Percentiles rank a stretch among this genome's conserved stretches.
These are phyloP conservation scores for Rhea americana DNA, from an alignment of 2,113 vertebrate genomes.

Conservation along the genomic window DNA sequence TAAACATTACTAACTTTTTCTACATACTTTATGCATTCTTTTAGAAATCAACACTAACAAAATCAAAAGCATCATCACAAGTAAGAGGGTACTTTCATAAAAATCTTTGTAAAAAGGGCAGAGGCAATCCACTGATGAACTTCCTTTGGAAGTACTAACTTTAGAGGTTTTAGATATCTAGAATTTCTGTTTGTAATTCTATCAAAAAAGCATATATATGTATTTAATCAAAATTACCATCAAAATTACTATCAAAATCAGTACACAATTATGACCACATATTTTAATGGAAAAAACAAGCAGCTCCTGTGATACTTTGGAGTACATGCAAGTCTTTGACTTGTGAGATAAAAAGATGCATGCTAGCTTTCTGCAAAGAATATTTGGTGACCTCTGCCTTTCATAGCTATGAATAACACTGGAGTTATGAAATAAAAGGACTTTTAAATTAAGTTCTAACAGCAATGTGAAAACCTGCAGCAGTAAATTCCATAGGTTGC, in stretches of 20 bases:
- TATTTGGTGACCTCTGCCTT: conserved; percentile 36
- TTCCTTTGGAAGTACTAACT: not conserved
- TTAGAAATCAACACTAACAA: not conserved
- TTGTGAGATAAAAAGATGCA: not conserved
- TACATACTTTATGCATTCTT: not conserved
- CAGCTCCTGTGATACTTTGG: not conserved
- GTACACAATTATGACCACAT: not conserved
- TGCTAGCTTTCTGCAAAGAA: not conserved
- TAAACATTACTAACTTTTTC: not conserved
- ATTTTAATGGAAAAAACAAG: not conserved
- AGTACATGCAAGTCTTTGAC: not conserved
- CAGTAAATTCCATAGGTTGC: not conserved
- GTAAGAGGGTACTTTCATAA: not conserved
- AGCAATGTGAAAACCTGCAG: not conserved
- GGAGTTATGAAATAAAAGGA: not conserved
- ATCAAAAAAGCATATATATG: not conserved
- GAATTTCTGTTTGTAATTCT: not conserved
- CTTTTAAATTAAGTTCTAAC: not conserved
- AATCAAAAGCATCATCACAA: not conserved
- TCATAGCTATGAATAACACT: conserved; percentile 1
- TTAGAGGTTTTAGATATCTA: not conserved
- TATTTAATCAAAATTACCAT: not conserved
- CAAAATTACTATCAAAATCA: no score
- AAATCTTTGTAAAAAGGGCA: not conserved
- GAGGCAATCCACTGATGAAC: not conserved